These are phyloP conservation scores for Conistra vaccinii DNA, from an alignment of 2,888 invertebrate genomes.

Conservation along the genomic window DNA sequence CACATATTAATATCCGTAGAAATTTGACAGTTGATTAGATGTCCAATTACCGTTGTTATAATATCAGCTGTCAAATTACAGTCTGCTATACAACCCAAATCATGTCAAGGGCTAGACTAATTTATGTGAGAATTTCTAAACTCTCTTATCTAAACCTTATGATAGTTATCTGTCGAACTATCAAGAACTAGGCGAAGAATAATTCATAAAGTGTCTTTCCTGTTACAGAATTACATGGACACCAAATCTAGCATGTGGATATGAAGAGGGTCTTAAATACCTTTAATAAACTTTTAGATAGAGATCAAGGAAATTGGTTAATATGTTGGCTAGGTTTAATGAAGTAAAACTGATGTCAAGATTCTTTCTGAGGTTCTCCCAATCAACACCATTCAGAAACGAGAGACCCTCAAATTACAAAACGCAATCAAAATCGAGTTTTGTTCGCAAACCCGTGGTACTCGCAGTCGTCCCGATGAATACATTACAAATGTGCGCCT, in stretches of 20 bases:
- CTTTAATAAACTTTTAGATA: neutral
- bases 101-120: constrained; percentile 41
- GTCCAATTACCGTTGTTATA: constrained; percentile 49
- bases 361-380: neutral
- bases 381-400: constrained; percentile 5
- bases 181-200: neutral
- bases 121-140: constrained; percentile 23
- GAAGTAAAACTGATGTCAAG: neutral
- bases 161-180: neutral
- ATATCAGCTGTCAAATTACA: constrained; percentile 59
- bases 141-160: neutral
- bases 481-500: constrained; percentile 68
- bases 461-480: constrained; percentile 60
- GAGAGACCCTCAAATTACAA: constrained; percentile 3
- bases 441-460: constrained; percentile 47
- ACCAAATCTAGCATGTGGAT: neutral
- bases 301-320: neutral
- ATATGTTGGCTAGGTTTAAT: neutral
- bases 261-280: neutral
- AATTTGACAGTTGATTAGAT: constrained; percentile 52
- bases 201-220: neutral
- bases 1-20: constrained; percentile 36
- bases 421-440: constrained; percentile 59
- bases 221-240: neutral
- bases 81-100: constrained; percentile 26